A percentile compares a stretch with the other conserved stretches of the same genome.
Conservation (phyloP, 2,888 invertebrate species). For the Anthoptus insignis region DNA sequence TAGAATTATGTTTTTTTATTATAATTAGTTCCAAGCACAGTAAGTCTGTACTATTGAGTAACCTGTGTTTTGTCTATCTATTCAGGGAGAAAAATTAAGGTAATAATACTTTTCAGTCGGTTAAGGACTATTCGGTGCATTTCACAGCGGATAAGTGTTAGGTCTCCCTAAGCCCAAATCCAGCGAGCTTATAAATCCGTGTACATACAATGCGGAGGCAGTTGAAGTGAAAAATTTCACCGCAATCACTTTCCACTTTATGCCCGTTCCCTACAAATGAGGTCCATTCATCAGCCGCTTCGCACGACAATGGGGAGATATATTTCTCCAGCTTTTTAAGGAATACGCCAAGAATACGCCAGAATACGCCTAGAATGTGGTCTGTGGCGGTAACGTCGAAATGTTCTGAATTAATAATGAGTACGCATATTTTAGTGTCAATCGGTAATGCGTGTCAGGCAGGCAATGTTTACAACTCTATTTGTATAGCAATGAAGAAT, state of each 20-base stretch:
- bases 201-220: slow-evolving; percentile 27
- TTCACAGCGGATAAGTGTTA: neutral
- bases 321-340: slow-evolving; percentile 27
- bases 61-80: too few species aligned
- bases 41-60: too few species aligned
- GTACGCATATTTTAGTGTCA: neutral
- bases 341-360: slow-evolving; percentile 16
- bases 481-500: too few species aligned
- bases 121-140: neutral
- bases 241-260: slow-evolving; percentile 52
- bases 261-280: slow-evolving; percentile 50
- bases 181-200: slow-evolving; percentile 33
- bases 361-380: slow-evolving; percentile 10
- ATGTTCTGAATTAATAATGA: neutral
- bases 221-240: slow-evolving; percentile 48
- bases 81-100: too few species aligned
- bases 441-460: neutral
- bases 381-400: neutral
- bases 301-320: slow-evolving; percentile 23
- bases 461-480: neutral
- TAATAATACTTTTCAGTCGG: too few species aligned
- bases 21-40: too few species aligned
- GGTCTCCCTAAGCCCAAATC: slow-evolving; percentile 25
- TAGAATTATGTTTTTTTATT: too few species aligned
- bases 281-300: slow-evolving; percentile 49